Evolutionary conservation across 53 echinoderm and acorn worm genomes (phyloP).

Genomic region (Arbacia lixula): DNA sequence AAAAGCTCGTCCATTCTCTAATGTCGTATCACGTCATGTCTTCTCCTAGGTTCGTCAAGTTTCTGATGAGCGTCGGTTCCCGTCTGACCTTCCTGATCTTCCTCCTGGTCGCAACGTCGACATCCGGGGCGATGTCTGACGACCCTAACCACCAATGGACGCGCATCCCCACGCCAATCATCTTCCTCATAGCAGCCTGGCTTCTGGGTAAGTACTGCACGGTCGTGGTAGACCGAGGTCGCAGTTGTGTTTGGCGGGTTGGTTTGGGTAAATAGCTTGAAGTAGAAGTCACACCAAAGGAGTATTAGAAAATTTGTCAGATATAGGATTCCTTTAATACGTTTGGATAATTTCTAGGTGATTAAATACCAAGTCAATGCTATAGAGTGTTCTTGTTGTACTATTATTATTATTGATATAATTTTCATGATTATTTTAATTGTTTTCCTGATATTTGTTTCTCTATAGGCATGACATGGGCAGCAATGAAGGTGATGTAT

Average conservation of each 20-base stretch:
- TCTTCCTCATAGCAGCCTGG: slow-evolving; percentile 71
- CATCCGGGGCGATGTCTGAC: neutral
- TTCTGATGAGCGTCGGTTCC: slow-evolving; percentile 95
- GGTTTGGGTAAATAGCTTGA: too few relatives aligned
- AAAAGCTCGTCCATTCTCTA: neutral
- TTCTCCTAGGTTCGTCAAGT: slow-evolving; percentile 82
- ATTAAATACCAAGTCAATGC: neutral
- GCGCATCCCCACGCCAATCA: slow-evolving; percentile 62
- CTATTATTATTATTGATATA: too few relatives aligned
- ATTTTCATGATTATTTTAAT: too few relatives aligned
- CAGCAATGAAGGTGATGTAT: slow-evolving; percentile 75
- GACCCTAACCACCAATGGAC: slow-evolving; percentile 56
- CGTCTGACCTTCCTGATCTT: slow-evolving; percentile 84
- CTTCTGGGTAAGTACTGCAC: slow-evolving; percentile 72
- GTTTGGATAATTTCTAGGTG: too few relatives aligned
- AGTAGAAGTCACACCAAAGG: too few relatives aligned
- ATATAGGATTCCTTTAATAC: too few relatives aligned
- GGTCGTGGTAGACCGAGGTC: too few relatives aligned
- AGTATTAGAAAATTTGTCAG: too few relatives aligned
- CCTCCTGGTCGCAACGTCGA: slow-evolving; percentile 60
- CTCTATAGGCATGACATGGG: slow-evolving; percentile 82
- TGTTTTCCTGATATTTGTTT: too few relatives aligned
- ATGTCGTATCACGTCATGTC: neutral
- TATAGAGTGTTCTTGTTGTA: too few relatives aligned
- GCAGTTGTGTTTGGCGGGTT: too few relatives aligned